phyloP scores from a whole-genome alignment of 1,140 invertebrate species.

The Portunus trituberculatus region DNA sequence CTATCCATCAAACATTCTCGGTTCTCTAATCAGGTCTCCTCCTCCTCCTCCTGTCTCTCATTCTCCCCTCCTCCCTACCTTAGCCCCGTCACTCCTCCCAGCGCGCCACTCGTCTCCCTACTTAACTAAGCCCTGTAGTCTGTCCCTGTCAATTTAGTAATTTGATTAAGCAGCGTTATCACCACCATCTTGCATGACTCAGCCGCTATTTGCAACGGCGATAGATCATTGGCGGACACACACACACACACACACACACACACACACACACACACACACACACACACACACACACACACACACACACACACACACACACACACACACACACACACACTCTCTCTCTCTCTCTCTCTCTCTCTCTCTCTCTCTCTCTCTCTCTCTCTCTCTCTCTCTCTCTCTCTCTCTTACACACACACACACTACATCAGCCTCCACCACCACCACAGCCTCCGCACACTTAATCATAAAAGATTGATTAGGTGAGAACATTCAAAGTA shows the following conservation, averaged over 20 bases:
- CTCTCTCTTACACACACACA: no score
- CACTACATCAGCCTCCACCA: no score
- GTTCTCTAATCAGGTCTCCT: not conserved
- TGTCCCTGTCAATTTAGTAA: conserved; percentile 69
- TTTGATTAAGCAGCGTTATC: conserved; percentile 70
- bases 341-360: no score
- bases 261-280: conserved; percentile 15
- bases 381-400: no score
- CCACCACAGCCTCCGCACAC: no score
- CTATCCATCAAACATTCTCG: conserved; percentile 32
- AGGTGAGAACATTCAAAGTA: not conserved
- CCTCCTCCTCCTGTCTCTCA: not conserved
- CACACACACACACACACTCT: no score
- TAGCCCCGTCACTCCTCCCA: no score
- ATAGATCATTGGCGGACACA: conserved; percentile 46
- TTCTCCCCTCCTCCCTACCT: not conserved
- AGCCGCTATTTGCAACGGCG: conserved; percentile 65
- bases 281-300: no score
- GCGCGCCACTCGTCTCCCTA: conserved; percentile 34
- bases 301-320: no score
- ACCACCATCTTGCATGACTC: conserved; percentile 67
- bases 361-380: no score
- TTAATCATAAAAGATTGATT: not conserved
- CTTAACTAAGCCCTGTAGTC: conserved; percentile 58
- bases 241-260: conserved; percentile 20